phyloP scores from a whole-genome alignment of 2,888 invertebrate genomes.

The Drosophila siamana region DNA sequence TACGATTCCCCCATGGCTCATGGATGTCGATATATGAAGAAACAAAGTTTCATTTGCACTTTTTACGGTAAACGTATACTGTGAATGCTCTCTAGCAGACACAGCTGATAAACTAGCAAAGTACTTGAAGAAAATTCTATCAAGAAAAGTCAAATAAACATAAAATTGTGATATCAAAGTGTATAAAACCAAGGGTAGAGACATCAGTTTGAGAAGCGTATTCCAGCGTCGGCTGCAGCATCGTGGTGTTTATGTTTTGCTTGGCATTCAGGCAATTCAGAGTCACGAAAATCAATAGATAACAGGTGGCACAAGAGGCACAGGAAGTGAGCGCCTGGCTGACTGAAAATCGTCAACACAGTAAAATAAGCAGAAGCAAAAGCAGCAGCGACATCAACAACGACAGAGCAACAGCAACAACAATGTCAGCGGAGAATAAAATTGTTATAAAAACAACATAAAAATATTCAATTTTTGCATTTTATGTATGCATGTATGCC shows the following conservation, averaged over 20 bases:
- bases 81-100: background rate
- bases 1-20: slow-evolving; percentile 19
- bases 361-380: slow-evolving; percentile 30
- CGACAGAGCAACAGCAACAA: slow-evolving; percentile 12
- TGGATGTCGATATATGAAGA: slow-evolving; percentile 6
- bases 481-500: slow-evolving; percentile 26
- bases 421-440: slow-evolving; percentile 59
- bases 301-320: slow-evolving; percentile 72
- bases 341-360: slow-evolving; percentile 40
- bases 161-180: no score
- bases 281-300: slow-evolving; percentile 77
- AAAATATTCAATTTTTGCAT: slow-evolving; percentile 72
- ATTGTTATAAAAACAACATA: slow-evolving; percentile 78
- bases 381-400: slow-evolving; percentile 27
- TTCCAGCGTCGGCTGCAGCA: background rate
- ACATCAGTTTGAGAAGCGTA: slow-evolving; percentile 34
- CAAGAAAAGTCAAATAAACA: background rate
- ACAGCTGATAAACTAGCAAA: background rate
- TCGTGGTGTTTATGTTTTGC: slow-evolving; percentile 17
- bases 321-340: slow-evolving; percentile 52
- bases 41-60: background rate
- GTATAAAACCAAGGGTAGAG: no score
- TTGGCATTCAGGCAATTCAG: slow-evolving; percentile 52
- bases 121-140: no score
- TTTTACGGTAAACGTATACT: background rate